These are phyloP conservation scores for Phylloscopus whistleri DNA, from an alignment of 2,113 vertebrate species.

Conservation along the genomic window DNA sequence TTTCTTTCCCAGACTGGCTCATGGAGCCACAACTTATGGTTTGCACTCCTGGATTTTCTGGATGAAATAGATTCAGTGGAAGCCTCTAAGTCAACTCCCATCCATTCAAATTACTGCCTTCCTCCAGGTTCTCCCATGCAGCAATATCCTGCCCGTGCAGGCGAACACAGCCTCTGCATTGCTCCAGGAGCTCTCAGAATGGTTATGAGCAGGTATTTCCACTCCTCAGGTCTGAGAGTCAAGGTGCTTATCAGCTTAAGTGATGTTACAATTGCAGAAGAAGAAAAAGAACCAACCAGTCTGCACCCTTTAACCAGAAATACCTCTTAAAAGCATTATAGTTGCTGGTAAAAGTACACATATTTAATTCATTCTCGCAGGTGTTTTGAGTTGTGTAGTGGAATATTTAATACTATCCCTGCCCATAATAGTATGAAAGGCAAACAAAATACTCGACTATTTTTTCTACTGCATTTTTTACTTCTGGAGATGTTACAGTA, in stretches of 20 bases:
- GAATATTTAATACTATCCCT: neutral
- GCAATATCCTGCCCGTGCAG: neutral
- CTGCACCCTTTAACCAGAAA: constrained; percentile 1
- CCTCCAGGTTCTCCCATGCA: neutral
- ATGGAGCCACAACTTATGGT: neutral
- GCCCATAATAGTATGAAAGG: neutral
- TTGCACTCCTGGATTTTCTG: neutral
- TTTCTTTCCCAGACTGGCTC: neutral
- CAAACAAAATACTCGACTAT: neutral
- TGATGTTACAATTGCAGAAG: neutral
- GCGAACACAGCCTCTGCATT: constrained; percentile 10
- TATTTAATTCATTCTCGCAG: neutral
- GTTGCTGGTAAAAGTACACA: neutral
- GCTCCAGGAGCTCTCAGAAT: constrained; percentile 12
- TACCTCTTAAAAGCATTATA: neutral
- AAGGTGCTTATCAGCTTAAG: neutral
- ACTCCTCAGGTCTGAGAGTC: neutral
- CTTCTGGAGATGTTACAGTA: neutral
- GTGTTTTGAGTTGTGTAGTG: neutral
- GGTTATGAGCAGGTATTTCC: constrained; percentile 9
- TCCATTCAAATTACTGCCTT: constrained; percentile 20
- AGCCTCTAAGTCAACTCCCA: neutral
- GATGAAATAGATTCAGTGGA: neutral
- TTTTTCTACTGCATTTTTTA: neutral
- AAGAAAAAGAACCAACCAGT: neutral